A percentile compares a stretch with the other conserved stretches of the same genome.
Conservation (phyloP, 2,113 vertebrate genomes). For the Stictonetta naevosa region DNA sequence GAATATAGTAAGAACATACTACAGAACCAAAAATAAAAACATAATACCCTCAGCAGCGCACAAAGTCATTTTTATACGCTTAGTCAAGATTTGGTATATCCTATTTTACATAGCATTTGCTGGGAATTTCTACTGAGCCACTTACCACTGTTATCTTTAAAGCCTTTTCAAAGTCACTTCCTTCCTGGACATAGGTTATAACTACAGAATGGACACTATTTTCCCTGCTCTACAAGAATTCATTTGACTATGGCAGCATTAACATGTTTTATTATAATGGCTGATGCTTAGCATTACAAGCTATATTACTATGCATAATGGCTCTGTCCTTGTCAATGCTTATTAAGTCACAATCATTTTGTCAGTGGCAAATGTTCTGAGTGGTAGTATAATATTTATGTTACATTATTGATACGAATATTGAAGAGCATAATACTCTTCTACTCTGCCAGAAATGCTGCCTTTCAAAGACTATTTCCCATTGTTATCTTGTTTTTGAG, state of each 20-base stretch:
- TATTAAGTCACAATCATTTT: constrained; percentile 19
- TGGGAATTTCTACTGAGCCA: neutral
- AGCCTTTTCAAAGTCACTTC: neutral
- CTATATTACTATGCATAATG: neutral
- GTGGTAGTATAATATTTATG: constrained; percentile 30
- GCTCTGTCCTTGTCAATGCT: constrained; percentile 40
- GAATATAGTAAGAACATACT: neutral
- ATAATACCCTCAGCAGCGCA: neutral
- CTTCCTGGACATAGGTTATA: neutral
- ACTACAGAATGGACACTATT: neutral
- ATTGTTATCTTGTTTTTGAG: neutral
- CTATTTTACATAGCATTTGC: neutral
- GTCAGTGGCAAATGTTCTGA: constrained; percentile 19
- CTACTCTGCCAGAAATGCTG: neutral
- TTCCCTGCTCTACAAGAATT: neutral
- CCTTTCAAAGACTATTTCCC: neutral
- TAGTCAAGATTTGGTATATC: neutral
- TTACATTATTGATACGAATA: constrained; percentile 43
- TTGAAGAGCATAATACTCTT: neutral
- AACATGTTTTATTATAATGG: neutral
- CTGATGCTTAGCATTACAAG: neutral
- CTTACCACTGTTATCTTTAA: neutral
- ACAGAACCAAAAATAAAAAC: neutral
- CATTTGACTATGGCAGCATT: neutral
- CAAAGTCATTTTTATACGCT: neutral